Evolutionary conservation across 2,113 vertebrate genomes (phyloP).

Genomic region (Lepisosteus osseus): DNA sequence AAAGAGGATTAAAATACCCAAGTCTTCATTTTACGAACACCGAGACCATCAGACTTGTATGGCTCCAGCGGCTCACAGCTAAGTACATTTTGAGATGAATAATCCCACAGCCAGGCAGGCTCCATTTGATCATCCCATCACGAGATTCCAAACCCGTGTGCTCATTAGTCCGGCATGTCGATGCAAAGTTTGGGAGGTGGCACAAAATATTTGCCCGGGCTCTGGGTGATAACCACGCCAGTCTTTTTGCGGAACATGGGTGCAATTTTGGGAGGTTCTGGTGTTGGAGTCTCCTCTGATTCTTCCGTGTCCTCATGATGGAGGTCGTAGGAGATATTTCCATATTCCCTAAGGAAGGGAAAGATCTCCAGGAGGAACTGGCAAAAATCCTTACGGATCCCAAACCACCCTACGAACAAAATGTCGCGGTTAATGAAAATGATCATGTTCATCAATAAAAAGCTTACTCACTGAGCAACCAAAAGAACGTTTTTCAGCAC

Average conservation of each 20-base stretch:
- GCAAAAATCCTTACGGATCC: constrained; percentile 97
- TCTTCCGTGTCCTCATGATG: constrained; percentile 89
- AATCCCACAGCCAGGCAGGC: not conserved
- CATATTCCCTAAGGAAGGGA: constrained; percentile 92
- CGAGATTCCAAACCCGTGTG: not conserved
- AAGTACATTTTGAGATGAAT: not conserved
- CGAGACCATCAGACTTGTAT: too few species aligned
- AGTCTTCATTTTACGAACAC: too few species aligned
- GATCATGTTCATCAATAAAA: too few species aligned
- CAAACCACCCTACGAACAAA: constrained; percentile 88
- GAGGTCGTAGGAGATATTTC: constrained; percentile 94
- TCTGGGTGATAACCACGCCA: constrained; percentile 94
- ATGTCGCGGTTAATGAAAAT: too few species aligned
- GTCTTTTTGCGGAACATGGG: constrained; percentile 96
- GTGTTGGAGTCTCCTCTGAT: constrained; percentile 79
- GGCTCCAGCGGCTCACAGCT: not conserved
- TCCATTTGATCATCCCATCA: not conserved
- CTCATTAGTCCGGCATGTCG: constrained; percentile 89
- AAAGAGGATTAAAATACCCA: too few species aligned
- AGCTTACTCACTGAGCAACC: too few species aligned
- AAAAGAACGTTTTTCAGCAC: too few species aligned
- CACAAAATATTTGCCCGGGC: constrained; percentile 91
- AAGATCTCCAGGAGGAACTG: constrained; percentile 96
- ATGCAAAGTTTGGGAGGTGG: constrained; percentile 94
- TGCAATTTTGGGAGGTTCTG: constrained; percentile 89